phyloP scores from a whole-genome alignment of 1,140 invertebrate species.

The Listronotus oregonensis region DNA sequence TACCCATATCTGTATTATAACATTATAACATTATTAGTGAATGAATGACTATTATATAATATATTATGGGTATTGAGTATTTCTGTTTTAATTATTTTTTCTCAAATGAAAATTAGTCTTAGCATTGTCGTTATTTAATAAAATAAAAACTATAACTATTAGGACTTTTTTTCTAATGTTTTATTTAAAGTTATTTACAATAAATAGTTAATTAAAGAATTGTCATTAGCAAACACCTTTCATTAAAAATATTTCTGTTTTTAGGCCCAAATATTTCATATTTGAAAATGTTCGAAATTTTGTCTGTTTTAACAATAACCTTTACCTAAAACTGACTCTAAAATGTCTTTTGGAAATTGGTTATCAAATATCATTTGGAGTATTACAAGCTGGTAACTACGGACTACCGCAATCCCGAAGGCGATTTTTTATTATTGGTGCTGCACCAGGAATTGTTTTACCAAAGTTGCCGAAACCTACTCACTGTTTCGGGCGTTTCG shows the following conservation, averaged over 20 bases:
- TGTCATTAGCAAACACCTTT: no score
- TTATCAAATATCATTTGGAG: slow-evolving; percentile 85
- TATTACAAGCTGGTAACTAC: slow-evolving; percentile 86
- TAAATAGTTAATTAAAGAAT: no score
- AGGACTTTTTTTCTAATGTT: no score
- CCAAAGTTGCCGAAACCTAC: slow-evolving; percentile 80
- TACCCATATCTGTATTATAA: no score
- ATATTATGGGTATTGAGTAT: no score
- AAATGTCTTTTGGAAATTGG: slow-evolving; percentile 80
- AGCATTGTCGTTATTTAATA: no score
- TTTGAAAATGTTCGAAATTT: slow-evolving; percentile 90
- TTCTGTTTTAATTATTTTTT: no score
- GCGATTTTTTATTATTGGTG: slow-evolving; percentile 79
- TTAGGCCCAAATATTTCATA: slow-evolving; percentile 75
- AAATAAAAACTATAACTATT: no score
- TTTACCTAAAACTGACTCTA: slow-evolving; percentile 81
- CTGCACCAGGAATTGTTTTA: slow-evolving; percentile 77
- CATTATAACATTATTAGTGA: no score
- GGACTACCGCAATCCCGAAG: slow-evolving; percentile 82
- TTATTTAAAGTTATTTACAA: no score
- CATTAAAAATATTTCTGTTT: slow-evolving; percentile 12
- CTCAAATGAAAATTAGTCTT: no score
- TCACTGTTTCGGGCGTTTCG: slow-evolving; percentile 60
- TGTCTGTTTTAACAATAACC: slow-evolving; percentile 74
- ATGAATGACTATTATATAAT: no score